Evolutionary conservation across 2,888 invertebrate species (phyloP).

Genomic region (Lamellibrachia satsuma): DNA sequence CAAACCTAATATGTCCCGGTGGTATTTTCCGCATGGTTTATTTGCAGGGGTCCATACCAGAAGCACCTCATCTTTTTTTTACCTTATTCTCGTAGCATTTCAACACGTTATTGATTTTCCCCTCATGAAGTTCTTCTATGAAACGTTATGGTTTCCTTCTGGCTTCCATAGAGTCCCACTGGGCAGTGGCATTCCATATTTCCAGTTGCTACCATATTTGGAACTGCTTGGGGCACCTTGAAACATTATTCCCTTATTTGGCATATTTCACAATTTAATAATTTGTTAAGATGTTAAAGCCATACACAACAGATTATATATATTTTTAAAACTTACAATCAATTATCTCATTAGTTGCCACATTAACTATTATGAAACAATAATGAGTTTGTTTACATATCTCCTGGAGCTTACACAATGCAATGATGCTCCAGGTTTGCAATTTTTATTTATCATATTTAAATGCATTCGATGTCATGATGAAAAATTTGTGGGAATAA

Average conservation of each 20-base stretch:
- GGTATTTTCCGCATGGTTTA: slow-evolving; percentile 17
- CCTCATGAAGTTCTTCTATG: background rate
- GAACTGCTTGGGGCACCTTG: background rate
- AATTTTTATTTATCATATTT: too few species aligned
- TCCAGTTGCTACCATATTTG: background rate
- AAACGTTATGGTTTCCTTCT: background rate
- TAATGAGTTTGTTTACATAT: too few species aligned
- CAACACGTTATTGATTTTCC: slow-evolving; percentile 4
- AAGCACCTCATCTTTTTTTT: background rate
- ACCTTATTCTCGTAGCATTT: slow-evolving; percentile 1
- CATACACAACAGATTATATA: too few species aligned
- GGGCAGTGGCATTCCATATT: background rate
- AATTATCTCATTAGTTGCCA: too few species aligned
- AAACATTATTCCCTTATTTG: background rate
- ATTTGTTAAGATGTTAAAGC: background rate
- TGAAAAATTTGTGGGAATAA: too few species aligned
- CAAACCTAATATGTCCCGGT: background rate
- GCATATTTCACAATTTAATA: background rate
- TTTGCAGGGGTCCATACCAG: background rate
- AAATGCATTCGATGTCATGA: too few species aligned
- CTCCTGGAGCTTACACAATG: too few species aligned
- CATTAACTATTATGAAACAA: too few species aligned
- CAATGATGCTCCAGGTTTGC: too few species aligned
- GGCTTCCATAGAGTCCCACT: background rate
- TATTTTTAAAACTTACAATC: too few species aligned